Percentiles rank a stretch among this genome's conserved stretches.
phyloP scores from a whole-genome alignment of 2,113 vertebrate genomes.

The Malurus elegans region DNA sequence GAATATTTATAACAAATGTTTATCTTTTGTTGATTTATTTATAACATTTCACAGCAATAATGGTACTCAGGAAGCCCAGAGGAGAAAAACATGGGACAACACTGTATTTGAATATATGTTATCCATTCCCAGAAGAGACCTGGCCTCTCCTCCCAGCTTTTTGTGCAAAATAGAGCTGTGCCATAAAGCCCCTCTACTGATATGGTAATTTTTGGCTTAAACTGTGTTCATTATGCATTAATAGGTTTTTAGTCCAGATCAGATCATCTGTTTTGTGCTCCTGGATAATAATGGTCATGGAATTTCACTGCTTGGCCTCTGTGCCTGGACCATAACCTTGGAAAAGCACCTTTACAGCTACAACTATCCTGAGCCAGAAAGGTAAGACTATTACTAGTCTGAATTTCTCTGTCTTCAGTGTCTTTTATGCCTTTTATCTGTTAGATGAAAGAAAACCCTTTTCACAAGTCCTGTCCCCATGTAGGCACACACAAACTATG shows the following conservation, averaged over 20 bases:
- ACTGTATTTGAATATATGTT: neutral
- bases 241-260: neutral
- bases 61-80: neutral
- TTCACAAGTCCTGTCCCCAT: neutral
- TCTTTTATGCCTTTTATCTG: neutral
- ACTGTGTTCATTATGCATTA: neutral
- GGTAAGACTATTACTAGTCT: neutral
- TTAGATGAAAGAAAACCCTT: neutral
- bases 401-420: neutral
- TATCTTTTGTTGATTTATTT: conserved; percentile 9
- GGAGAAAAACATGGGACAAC: neutral
- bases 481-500: neutral
- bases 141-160: neutral
- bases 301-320: neutral
- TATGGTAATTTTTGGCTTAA: neutral
- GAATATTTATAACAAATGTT: neutral
- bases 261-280: neutral
- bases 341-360: neutral
- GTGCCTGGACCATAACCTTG: neutral
- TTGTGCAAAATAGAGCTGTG: neutral
- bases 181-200: neutral
- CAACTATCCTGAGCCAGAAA: neutral
- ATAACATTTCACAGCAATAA: neutral
- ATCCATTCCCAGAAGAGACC: neutral
- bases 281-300: neutral